Evolutionary conservation across 2,113 vertebrate species (phyloP), one percentile per base, ranked within the genome.

Genomic region (Chaetura pelagica): DNA sequence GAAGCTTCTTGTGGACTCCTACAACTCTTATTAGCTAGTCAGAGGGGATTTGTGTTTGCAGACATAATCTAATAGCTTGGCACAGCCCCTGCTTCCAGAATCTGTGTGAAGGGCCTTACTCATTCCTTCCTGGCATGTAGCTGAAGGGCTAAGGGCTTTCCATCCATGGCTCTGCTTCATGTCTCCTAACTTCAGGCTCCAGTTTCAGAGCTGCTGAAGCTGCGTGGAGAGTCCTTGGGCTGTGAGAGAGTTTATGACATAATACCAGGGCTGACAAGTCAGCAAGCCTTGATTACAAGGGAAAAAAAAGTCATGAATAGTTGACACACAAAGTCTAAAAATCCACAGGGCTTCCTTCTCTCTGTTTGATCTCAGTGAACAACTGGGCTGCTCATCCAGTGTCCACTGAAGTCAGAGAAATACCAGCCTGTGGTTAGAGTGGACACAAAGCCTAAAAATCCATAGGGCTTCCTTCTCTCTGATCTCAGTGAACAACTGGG

Each of bases 361-460:
- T 27, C 22, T 38, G 38, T 38, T 38, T 49, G 5, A 9, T 1
- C 4, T 44, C 48, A 35, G 42, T 20, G 42, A 49, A 4, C 32
- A 73, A 6, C 12, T 42, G n/a, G 30, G 10, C 20, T 80, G 30
- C 42, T 5, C 23, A 10, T 38, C 55, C 55, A 12, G 4, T 14
- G 10, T 63, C 46, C 23, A 2, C 0, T 44, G 44, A 68, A 69
- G 58, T 48, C 1, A 0, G 62, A 20, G 15, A 7, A 52, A 3
- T 44, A 17, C 0, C 3, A 1, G 4, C 1, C 3, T 1, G 0
- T 54, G 46, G 4, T 46, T 32, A 17, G 8, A 27, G n/a, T 3
- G 21, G 6, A 2, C n/a, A n/a, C n/a, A n/a, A n/a, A n/a, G 6
- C 19, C 24, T 88, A 27, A 67, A 86, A 76, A 24, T n/a, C 42